A percentile compares a stretch with the other conserved stretches of the same genome.
Evolutionary conservation across 1,140 invertebrate genomes (phyloP).

Genomic region (Trigoniulus corallinus): DNA sequence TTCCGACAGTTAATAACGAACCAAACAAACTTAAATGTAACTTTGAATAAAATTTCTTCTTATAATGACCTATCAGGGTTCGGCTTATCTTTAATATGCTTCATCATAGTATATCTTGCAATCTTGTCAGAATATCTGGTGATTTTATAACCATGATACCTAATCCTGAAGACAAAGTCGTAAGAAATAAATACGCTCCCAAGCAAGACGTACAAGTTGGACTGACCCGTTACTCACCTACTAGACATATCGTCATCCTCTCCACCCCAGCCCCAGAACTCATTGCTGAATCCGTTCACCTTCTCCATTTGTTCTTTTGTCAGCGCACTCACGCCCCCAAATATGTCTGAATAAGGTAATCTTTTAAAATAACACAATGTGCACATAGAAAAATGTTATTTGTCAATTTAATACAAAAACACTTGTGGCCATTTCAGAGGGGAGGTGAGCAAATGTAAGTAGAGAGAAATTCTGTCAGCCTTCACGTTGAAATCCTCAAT

Average conservation of each 20-base stretch:
- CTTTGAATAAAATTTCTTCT: background rate
- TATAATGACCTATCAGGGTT: constrained; percentile 61
- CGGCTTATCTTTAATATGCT: constrained; percentile 69
- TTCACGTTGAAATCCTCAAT: too few relatives aligned
- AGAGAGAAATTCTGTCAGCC: too few relatives aligned
- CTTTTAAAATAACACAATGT: constrained; percentile 8
- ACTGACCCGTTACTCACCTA: constrained; percentile 24
- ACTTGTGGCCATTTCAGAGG: too few relatives aligned
- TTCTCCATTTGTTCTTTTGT: constrained; percentile 57
- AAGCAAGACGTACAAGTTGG: background rate
- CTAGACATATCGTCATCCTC: constrained; percentile 87
- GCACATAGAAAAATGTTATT: background rate
- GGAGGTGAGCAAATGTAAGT: background rate
- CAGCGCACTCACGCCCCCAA: constrained; percentile 70
- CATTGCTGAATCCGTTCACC: constrained; percentile 81
- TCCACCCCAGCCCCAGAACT: constrained; percentile 83
- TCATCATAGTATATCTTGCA: constrained; percentile 78
- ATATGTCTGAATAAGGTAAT: constrained; percentile 21
- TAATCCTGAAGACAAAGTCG: constrained; percentile 29
- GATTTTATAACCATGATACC: constrained; percentile 58
- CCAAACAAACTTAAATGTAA: background rate
- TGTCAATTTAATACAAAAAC: too few relatives aligned
- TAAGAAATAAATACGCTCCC: background rate
- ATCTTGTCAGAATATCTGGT: constrained; percentile 69
- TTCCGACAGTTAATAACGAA: too few relatives aligned